phyloP scores from a whole-genome alignment of 2,888 invertebrate species.

The Drosophila hamatofila region DNA sequence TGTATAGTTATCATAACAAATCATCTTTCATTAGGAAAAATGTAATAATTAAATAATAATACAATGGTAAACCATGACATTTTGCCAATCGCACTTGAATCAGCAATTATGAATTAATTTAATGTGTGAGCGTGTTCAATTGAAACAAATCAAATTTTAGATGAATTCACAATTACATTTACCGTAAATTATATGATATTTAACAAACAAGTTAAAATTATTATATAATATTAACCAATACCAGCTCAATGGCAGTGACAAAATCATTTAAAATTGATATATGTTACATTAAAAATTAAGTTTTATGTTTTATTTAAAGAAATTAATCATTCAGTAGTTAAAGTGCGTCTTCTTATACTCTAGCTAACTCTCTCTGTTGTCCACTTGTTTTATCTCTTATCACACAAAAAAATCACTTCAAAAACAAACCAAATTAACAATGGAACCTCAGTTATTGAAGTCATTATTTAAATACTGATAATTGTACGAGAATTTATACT shows the following conservation, averaged over 20 bases:
- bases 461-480: neutral
- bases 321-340: neutral
- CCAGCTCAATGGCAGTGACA: neutral
- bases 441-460: neutral
- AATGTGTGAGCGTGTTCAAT: constrained; percentile 17
- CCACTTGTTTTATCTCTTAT: no score
- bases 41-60: constrained; percentile 3
- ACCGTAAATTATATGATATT: neutral
- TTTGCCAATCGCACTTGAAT: neutral
- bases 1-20: neutral
- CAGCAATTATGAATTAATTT: constrained; percentile 22
- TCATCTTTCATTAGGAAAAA: neutral
- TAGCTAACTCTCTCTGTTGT: no score
- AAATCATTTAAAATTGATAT: neutral
- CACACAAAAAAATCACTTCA: no score
- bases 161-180: neutral
- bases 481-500: neutral
- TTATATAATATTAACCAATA: neutral
- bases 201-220: no score
- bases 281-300: neutral
- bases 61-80: neutral
- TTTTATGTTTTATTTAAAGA: neutral
- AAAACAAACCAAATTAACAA: neutral
- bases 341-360: no score
- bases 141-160: neutral